Evolutionary conservation across 1,140 invertebrate genomes (phyloP).

Genomic region (Polyergus mexicanus): DNA sequence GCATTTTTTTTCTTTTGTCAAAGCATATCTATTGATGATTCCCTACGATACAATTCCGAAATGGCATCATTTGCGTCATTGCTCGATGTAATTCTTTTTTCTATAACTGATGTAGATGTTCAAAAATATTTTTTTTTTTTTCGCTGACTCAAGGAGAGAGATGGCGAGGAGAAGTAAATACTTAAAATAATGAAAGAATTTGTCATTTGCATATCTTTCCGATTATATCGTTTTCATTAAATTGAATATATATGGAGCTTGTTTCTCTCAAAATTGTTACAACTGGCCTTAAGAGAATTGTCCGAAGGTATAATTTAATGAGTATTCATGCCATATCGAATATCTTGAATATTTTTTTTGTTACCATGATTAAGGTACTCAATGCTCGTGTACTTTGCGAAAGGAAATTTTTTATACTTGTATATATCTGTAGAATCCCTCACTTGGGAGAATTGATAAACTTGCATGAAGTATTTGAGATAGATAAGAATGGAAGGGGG

Average conservation of each 20-base stretch:
- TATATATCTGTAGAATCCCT: constrained; percentile 59
- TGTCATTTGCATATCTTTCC: constrained; percentile 16
- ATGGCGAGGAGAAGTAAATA: neutral
- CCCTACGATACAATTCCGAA: neutral
- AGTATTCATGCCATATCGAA: constrained; percentile 60
- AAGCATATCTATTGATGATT: neutral
- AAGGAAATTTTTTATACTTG: constrained; percentile 71
- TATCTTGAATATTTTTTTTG: constrained; percentile 20
- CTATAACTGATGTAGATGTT: neutral
- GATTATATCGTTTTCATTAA: neutral
- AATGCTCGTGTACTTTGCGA: constrained; percentile 58
- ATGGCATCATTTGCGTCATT: neutral
- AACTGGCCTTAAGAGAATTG: constrained; percentile 33
- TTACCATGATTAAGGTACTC: no score
- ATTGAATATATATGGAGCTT: neutral
- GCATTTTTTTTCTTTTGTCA: neutral
- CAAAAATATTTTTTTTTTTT: neutral
- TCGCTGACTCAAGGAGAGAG: neutral
- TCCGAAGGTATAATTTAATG: constrained; percentile 39
- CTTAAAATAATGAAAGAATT: neutral
- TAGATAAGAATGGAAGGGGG: neutral
- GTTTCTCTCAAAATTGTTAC: constrained; percentile 27
- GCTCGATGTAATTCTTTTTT: neutral
- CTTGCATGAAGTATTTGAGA: constrained; percentile 42
- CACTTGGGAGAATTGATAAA: constrained; percentile 43